Percentiles rank a stretch among this genome's conserved stretches.
Evolutionary conservation across 1,140 invertebrate species (phyloP).

Genomic region (Bombus confusus): DNA sequence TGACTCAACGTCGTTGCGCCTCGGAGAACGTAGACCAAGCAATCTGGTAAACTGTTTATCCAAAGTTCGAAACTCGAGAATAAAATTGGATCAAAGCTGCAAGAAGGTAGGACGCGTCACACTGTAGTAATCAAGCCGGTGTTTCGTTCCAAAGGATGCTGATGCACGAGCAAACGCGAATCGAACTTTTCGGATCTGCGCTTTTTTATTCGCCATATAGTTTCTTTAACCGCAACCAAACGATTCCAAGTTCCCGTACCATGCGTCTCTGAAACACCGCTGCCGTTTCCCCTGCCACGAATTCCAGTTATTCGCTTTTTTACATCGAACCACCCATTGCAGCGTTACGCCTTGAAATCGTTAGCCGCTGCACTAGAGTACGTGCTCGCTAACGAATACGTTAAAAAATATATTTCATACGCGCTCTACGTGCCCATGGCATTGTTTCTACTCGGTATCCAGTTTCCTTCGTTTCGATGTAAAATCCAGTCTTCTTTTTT

Average conservation of each 20-base stretch:
- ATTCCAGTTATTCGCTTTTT: background rate
- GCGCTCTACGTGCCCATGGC: background rate
- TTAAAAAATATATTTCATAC: background rate
- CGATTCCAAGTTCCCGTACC: background rate
- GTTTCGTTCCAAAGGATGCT: background rate
- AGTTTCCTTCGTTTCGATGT: slow-evolving; percentile 18
- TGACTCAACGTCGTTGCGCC: slow-evolving; percentile 43
- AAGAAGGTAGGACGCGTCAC: background rate
- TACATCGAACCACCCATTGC: background rate
- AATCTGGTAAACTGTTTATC: slow-evolving; percentile 60
- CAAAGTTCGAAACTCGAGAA: background rate
- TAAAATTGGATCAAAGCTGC: background rate
- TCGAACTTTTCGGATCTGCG: background rate
- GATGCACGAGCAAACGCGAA: too few relatives aligned
- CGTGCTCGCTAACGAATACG: slow-evolving; percentile 16
- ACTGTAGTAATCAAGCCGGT: background rate
- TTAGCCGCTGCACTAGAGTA: slow-evolving; percentile 7
- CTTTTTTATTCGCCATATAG: background rate
- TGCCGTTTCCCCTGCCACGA: background rate
- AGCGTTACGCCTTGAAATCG: slow-evolving; percentile 30
- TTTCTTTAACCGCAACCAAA: background rate
- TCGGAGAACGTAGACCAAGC: slow-evolving; percentile 17
- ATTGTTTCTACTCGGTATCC: background rate
- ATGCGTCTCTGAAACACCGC: background rate
- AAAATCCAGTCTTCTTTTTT: background rate